Percentiles rank a stretch among this genome's conserved stretches.
These are phyloP conservation scores for Ctenodactylus gundi DNA, from an alignment of 2,113 vertebrate genomes.

Conservation along the genomic window DNA sequence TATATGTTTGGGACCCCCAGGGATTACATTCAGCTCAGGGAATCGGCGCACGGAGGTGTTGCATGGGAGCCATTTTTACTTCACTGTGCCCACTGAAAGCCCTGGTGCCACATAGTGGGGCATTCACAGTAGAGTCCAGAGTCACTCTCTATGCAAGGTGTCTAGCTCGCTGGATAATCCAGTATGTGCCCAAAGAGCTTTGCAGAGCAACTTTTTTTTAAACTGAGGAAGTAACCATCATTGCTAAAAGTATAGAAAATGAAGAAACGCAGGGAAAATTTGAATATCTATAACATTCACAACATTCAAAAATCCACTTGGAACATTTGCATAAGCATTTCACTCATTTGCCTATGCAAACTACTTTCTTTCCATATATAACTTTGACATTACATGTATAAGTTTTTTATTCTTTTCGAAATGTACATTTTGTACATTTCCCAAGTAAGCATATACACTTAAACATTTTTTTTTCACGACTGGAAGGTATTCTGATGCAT, in stretches of 20 bases:
- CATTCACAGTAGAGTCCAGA: background rate
- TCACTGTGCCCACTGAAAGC: too few relatives aligned
- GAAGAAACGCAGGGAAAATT: background rate
- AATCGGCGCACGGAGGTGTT: too few relatives aligned
- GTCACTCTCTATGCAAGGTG: background rate
- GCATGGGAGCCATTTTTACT: too few relatives aligned
- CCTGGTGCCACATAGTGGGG: too few relatives aligned
- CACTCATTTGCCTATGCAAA: background rate
- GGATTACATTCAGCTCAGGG: background rate
- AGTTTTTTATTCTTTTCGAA: conserved; percentile 12
- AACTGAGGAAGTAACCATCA: background rate
- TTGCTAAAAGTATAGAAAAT: conserved; percentile 1
- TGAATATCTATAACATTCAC: background rate
- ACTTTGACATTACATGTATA: background rate
- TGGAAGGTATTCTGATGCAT: background rate
- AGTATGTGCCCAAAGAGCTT: background rate
- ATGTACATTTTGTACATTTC: background rate
- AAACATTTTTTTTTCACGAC: background rate
- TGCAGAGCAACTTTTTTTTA: background rate
- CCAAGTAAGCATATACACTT: background rate
- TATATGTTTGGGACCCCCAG: background rate
- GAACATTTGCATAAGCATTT: background rate
- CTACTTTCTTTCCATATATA: background rate
- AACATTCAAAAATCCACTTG: background rate
- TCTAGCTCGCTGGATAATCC: background rate